Conservation (phyloP, 2,797 vertebrate genomes). For the Hozukius guyotensis region DNA sequence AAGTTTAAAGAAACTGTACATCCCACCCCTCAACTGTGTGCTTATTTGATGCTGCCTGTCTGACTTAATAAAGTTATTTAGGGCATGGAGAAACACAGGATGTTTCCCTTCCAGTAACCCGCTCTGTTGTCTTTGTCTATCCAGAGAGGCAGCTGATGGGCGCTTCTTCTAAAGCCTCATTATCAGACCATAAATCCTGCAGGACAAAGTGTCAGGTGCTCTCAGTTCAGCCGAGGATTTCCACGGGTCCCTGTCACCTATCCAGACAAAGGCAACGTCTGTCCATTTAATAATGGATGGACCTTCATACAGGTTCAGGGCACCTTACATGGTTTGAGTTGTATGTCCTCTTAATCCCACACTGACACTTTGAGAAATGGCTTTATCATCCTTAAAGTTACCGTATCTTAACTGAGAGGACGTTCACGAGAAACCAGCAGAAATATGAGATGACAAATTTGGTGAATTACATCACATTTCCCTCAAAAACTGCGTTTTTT, state of each 20-base stretch:
- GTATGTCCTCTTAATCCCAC: conserved; percentile 1
- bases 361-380: conserved; percentile 37
- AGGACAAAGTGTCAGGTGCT: conserved; percentile 70
- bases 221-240: conserved; percentile 51
- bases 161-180: conserved; percentile 63
- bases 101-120: conserved; percentile 32
- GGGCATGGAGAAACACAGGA: conserved; percentile 1
- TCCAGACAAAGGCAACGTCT: conserved; percentile 40
- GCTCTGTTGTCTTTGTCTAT: conserved; percentile 52
- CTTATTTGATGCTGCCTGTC: not conserved
- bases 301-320: conserved; percentile 1
- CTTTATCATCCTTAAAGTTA: conserved; percentile 1
- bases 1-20: not conserved
- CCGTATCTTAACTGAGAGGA: not conserved
- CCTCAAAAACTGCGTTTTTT: not conserved
- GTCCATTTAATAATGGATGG: conserved; percentile 54
- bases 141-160: conserved; percentile 54
- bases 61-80: conserved; percentile 34
- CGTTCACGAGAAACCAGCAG: not conserved
- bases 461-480: not conserved
- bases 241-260: conserved; percentile 42
- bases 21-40: not conserved
- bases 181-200: conserved; percentile 66
- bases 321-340: not conserved
- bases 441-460: conserved; percentile 19